Percentiles rank a stretch among this genome's conserved stretches.
Evolutionary conservation across 2,888 invertebrate species (phyloP).

Genomic region (Lathronympha strigana): DNA sequence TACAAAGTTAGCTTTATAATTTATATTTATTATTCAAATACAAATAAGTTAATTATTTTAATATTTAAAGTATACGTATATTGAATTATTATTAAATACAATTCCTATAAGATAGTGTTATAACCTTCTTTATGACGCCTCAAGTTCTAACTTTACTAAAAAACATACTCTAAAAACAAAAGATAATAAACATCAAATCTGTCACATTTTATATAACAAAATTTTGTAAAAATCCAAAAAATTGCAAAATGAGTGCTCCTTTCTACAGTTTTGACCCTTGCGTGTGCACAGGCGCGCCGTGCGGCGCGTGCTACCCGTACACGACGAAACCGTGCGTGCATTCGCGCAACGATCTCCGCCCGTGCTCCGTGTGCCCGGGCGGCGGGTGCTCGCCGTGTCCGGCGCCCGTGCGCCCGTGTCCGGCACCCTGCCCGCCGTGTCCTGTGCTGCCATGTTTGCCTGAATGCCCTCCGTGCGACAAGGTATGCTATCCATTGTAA

Average conservation of each 20-base stretch:
- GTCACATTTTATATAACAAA: conserved; percentile 19
- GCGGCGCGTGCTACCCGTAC: conserved; percentile 75
- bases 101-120: neutral
- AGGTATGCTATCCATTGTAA: conserved; percentile 56
- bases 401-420: conserved; percentile 74
- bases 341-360: conserved; percentile 65
- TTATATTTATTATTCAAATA: neutral
- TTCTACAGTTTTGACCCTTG: conserved; percentile 78
- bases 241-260: conserved; percentile 73
- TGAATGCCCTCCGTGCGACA: conserved; percentile 75
- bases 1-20: neutral
- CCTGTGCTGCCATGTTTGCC: conserved; percentile 69
- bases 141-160: neutral
- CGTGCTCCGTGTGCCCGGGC: conserved; percentile 74
- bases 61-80: neutral
- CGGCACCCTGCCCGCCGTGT: conserved; percentile 61
- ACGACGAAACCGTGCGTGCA: conserved; percentile 70
- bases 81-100: neutral
- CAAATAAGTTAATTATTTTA: neutral
- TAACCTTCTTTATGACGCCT: neutral
- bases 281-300: conserved; percentile 68
- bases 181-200: neutral
- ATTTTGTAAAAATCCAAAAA: conserved; percentile 47
- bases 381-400: conserved; percentile 78
- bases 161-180: conserved; percentile 16